Evolutionary conservation across 1,140 invertebrate species (phyloP), one percentile per base, ranked within the genome.

Genomic region (Eufriesea mexicana): DNA sequence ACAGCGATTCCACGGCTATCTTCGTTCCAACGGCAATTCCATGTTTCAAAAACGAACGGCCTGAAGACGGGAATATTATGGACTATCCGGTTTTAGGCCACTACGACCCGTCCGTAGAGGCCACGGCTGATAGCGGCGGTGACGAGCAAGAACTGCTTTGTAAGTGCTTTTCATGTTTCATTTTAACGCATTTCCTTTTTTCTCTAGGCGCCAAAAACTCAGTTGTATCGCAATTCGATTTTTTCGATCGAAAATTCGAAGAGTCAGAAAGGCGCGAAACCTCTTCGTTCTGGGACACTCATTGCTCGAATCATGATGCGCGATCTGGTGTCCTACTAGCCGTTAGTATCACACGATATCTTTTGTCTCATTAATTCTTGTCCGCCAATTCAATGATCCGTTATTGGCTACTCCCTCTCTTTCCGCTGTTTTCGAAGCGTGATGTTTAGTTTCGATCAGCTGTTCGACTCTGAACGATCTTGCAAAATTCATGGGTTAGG

Each of bases 1-100:
- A 83, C 78, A 51, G 20, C 42, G 55, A 78, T 75, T 81, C 18
- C 55, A 66, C 55, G 49, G n/a, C 57, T 66, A 61, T 23, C 28
- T 61, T 80, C 20, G 59, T 42, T 35, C 5, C 49, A 25, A 59
- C 59, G 66, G 45, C 62, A 20, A 49, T 59, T 84, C 76, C 20
- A 89, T 88, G 84, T 8, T 66, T 61, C 62, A 61, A 61, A 75
- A 80, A 71, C 59, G 64, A 70, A 42, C 74, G 45, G 55, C 20
- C 61, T 89, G 83, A 89, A 83, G n/a, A 72, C 18, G 14, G 25
- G 62, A 49, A 49, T 55, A 88, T 77, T 72, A 93, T 93, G 92
- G 92, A 93, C 73, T 93, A 92, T 73, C 88, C 92, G 18, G 87
- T 92, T 75, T 81, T 93, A 28, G 89, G 91, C 20, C 92, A 91